Conservation (phyloP, 2,888 invertebrate genomes). For the Caradrina clavipalpis region DNA sequence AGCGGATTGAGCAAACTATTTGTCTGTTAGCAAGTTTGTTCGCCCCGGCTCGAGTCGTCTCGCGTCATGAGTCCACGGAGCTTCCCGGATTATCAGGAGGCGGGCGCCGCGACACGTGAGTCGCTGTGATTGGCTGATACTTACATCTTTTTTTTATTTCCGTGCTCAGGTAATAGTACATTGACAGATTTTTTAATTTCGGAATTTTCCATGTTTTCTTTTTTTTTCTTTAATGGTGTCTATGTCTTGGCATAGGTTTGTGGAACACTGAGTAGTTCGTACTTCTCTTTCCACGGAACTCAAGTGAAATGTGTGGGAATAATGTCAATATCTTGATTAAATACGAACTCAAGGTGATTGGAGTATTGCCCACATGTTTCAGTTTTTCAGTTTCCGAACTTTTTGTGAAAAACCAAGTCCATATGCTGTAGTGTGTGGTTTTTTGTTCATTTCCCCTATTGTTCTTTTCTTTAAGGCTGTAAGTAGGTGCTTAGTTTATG, state of each 20-base stretch:
- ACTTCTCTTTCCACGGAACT: constrained; percentile 14
- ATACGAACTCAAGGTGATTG: constrained; percentile 47
- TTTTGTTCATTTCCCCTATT: constrained; percentile 54
- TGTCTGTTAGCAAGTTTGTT: constrained; percentile 87
- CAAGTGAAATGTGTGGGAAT: constrained; percentile 32
- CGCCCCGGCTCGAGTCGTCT: constrained; percentile 91
- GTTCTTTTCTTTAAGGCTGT: constrained; percentile 48
- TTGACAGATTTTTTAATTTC: constrained; percentile 15
- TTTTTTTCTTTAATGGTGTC: background rate
- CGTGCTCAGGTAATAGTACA: constrained; percentile 11
- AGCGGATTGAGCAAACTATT: constrained; percentile 91
- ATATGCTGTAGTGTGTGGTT: constrained; percentile 32
- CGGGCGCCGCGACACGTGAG: constrained; percentile 67
- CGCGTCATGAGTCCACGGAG: constrained; percentile 72
- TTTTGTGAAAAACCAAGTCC: constrained; percentile 48
- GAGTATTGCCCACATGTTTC: constrained; percentile 54
- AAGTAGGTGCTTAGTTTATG: constrained; percentile 46
- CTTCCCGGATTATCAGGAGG: background rate
- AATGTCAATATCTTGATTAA: constrained; percentile 59
- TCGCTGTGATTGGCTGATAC: constrained; percentile 66
- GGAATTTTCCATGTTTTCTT: constrained; percentile 1
- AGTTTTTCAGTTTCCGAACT: constrained; percentile 39
- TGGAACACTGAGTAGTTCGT: too few species aligned
- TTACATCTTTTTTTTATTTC: constrained; percentile 36
- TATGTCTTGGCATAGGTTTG: background rate